Evolutionary conservation across 2,113 vertebrate genomes (phyloP).

Genomic region (Grus americana): DNA sequence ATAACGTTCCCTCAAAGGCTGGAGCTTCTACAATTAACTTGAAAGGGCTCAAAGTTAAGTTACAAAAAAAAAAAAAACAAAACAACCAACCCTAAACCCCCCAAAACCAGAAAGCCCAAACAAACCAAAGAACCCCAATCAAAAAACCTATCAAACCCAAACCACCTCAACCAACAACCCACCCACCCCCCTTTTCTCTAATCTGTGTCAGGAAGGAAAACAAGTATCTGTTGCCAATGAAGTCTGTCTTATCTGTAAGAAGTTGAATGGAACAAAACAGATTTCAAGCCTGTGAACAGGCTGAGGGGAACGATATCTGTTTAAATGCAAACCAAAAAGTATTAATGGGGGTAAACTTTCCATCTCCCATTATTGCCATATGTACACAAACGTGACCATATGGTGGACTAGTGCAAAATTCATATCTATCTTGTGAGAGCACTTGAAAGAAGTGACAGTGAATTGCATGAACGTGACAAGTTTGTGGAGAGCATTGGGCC

Average conservation of each 20-base stretch:
- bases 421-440: background rate
- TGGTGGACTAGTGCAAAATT: background rate
- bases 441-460: background rate
- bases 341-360: background rate
- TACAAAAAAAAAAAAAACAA: background rate
- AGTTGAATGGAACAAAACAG: background rate
- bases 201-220: background rate
- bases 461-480: background rate
- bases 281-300: background rate
- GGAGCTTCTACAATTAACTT: background rate
- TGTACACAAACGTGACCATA: background rate
- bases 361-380: accelerated
- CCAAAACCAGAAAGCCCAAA: background rate
- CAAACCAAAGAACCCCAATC: background rate
- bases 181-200: background rate
- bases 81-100: background rate
- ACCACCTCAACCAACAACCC: background rate
- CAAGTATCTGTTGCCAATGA: background rate
- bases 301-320: background rate
- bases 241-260: background rate
- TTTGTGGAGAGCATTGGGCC: background rate
- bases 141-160: background rate
- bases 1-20: background rate
- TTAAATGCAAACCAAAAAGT: background rate
- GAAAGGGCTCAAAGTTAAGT: background rate